These are phyloP conservation scores for Drosophila nebulosa DNA, from an alignment of 1,140 invertebrate genomes.

Conservation along the genomic window DNA sequence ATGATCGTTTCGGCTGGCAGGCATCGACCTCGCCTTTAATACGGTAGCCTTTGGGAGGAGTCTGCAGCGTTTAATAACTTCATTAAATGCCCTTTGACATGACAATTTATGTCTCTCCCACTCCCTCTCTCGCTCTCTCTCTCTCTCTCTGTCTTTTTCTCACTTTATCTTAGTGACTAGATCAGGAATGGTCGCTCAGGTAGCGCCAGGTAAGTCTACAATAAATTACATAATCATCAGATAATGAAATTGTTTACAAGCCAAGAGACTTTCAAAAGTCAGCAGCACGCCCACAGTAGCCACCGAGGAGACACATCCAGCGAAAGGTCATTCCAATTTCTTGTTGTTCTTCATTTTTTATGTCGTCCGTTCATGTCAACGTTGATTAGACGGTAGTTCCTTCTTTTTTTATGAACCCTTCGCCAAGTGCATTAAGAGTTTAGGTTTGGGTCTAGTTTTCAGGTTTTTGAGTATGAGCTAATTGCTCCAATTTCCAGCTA, in stretches of 20 bases:
- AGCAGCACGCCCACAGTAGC: slow-evolving; percentile 62
- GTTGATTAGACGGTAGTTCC: slow-evolving; percentile 32
- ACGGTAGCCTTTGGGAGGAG: slow-evolving; percentile 30
- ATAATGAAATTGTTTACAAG: slow-evolving; percentile 77
- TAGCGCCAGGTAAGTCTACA: slow-evolving; percentile 42
- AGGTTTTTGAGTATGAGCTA: slow-evolving; percentile 25
- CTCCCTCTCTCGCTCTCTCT: not conserved
- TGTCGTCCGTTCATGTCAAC: slow-evolving; percentile 34
- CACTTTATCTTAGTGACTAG: slow-evolving; percentile 27
- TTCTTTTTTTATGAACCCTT: slow-evolving; percentile 39
- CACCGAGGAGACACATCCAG: slow-evolving; percentile 27
- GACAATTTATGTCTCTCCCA: slow-evolving; percentile 33
- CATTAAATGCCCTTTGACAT: slow-evolving; percentile 79
- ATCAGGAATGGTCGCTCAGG: slow-evolving; percentile 44
- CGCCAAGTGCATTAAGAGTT: not conserved
- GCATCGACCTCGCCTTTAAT: slow-evolving; percentile 24
- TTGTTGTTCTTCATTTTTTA: slow-evolving; percentile 14
- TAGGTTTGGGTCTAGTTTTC: slow-evolving; percentile 1
- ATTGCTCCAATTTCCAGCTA: slow-evolving; percentile 76
- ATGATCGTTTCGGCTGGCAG: slow-evolving; percentile 45
- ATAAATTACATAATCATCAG: slow-evolving; percentile 74
- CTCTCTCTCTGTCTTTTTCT: slow-evolving; percentile 5
- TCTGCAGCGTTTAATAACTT: slow-evolving; percentile 72
- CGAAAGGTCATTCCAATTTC: slow-evolving; percentile 41
- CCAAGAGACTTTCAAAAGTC: slow-evolving; percentile 19